Conservation (phyloP, 2,797 vertebrate species). For the Microctenopoma steveboyesi region DNA sequence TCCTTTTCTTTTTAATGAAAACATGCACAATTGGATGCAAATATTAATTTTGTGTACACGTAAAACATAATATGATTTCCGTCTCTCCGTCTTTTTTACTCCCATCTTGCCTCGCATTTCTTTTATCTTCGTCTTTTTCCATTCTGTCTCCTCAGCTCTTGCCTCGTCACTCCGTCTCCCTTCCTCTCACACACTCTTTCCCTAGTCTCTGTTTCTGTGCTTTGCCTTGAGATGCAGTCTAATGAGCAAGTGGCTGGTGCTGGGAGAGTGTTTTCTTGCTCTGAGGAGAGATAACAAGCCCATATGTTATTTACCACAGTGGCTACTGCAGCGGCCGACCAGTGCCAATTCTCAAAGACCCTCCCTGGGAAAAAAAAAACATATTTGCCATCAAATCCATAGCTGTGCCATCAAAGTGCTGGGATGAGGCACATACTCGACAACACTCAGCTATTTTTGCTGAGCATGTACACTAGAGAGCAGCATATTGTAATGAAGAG, state of each 20-base stretch:
- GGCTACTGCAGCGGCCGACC: slow-evolving; percentile 52
- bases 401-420: slow-evolving; percentile 40
- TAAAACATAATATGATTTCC: background rate
- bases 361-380: slow-evolving; percentile 31
- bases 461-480: slow-evolving; percentile 42
- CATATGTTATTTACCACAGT: slow-evolving; percentile 71
- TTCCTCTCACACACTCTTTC: background rate
- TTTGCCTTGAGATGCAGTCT: slow-evolving; percentile 66
- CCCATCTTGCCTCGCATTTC: slow-evolving; percentile 2
- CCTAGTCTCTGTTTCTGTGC: slow-evolving; percentile 25
- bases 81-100: background rate
- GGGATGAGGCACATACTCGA: slow-evolving; percentile 23
- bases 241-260: slow-evolving; percentile 66
- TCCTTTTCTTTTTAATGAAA: slow-evolving; percentile 13
- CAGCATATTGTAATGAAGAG: slow-evolving; percentile 48
- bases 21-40: background rate
- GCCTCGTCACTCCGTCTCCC: slow-evolving; percentile 9
- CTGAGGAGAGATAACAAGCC: slow-evolving; percentile 71
- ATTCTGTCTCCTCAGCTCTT: background rate
- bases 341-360: slow-evolving; percentile 51
- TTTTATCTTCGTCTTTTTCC: slow-evolving; percentile 9
- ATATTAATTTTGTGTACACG: background rate
- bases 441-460: slow-evolving; percentile 28
- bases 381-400: slow-evolving; percentile 43
- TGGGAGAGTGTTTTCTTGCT: slow-evolving; percentile 56